Conservation (phyloP, 2,113 vertebrate species). For the Australoheros scitulus region DNA sequence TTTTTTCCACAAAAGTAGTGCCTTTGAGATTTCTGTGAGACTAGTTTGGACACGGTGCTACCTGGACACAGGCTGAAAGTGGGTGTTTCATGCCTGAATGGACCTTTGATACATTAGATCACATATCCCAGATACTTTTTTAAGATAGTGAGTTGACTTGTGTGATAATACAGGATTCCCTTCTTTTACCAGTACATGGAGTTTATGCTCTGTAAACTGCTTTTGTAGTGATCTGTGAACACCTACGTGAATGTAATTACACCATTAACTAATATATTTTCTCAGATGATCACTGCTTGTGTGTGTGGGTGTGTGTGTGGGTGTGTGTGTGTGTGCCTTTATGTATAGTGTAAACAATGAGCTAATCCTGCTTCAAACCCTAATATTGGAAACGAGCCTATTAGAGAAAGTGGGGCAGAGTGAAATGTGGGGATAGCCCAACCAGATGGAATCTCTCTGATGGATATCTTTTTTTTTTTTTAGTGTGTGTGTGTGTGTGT, state of each 20-base stretch:
- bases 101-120: too few species aligned
- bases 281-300: too few species aligned
- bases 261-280: not conserved
- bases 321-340: not conserved
- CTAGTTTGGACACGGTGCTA: not conserved
- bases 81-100: too few species aligned
- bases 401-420: slow-evolving; percentile 30
- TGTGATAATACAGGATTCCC: too few species aligned
- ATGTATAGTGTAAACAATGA: slow-evolving; percentile 5
- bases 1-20: not conserved
- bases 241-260: not conserved
- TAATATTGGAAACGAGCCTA: slow-evolving; percentile 2
- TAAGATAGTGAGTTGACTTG: too few species aligned
- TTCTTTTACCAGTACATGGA: too few species aligned
- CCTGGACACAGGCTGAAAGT: too few species aligned
- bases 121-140: too few species aligned
- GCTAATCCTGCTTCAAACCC: not conserved
- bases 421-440: slow-evolving; percentile 10
- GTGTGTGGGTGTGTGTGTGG: not conserved
- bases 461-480: not conserved
- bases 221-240: not conserved
- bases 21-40: not conserved
- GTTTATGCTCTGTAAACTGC: too few species aligned
- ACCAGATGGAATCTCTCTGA: slow-evolving; percentile 36
- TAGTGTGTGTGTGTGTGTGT: not conserved